Base-by-base conservation (phyloP, 2,888 invertebrate genomes). In the Apamea anceps region DNA sequence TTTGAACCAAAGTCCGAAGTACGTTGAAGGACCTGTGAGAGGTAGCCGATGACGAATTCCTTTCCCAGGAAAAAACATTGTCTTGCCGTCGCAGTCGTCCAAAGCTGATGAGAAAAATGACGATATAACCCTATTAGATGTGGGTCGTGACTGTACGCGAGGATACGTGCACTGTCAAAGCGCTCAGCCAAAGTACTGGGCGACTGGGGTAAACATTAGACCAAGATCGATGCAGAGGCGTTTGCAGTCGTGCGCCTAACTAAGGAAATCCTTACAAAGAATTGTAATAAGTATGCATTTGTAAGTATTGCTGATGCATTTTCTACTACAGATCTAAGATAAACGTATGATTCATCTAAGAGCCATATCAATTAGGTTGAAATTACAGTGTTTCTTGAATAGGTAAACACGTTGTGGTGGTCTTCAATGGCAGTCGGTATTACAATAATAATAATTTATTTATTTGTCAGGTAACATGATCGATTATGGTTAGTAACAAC, bases 101-200 rank as follows among this genome's bases (percentile, higher is more conserved):
- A 10, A 72, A 67, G 75, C 51, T 82, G 78, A 83, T 80, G 79
- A 77, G 72, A 70, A 78, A 71, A 79, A 72, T 81, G 21, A 60
- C 72, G 54, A 80, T 81, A 75, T 80, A 87, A 83, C 83, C 75
- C 78, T 84, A 75, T 80, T 63, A 72, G 6, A 79, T 72, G 62
- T 76, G 80, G 82, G 70, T 89, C 70, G 82, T 84, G 78, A 77
- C 66, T 81, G 42, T 62, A 18, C 82, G 75, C 81, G 82, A 88
- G 85, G 86, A 89, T 89, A 89, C 90, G 89, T 89, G 89, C 90
- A 87, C 86, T 88, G 79, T 85, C 82, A 89, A 80, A 82, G 90
- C 85, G 82, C 79, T 80, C 89, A 86, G 80, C 72, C 85, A 81
- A 88, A 89, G 90, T 85, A 89, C 89, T 89, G 89, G 78, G 82